These are phyloP conservation scores for Cettia cetti DNA, from an alignment of 2,113 vertebrate species.

Conservation along the genomic window DNA sequence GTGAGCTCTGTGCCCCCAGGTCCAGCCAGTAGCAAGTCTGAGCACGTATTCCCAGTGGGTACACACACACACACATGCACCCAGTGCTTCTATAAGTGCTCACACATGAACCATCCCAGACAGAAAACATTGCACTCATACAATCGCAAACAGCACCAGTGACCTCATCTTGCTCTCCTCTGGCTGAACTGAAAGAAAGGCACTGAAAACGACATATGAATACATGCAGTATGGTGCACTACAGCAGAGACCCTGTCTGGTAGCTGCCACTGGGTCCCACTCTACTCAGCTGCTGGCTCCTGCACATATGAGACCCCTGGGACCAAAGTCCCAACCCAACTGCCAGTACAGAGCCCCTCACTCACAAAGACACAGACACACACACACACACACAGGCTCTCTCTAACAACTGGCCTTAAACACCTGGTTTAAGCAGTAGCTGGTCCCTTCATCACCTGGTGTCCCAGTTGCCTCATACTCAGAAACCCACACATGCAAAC, in stretches of 20 bases:
- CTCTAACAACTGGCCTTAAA: neutral
- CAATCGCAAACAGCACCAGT: neutral
- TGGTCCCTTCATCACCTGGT: fast-evolving
- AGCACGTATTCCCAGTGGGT: neutral
- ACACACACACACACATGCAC: neutral
- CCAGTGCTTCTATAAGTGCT: neutral
- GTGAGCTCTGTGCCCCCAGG: neutral
- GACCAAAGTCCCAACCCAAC: neutral
- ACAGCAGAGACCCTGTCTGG: no score
- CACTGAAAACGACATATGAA: neutral
- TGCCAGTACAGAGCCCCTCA: neutral
- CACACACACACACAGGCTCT: neutral
- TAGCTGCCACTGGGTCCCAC: neutral
- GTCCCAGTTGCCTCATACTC: neutral
- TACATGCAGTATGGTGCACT: neutral
- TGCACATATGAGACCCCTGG: fast-evolving
- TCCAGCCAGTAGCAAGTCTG: neutral
- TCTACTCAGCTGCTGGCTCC: neutral
- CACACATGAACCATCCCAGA: neutral
- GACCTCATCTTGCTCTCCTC: neutral
- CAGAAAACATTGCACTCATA: neutral
- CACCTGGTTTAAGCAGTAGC: neutral
- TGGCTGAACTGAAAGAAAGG: neutral
- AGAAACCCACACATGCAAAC: neutral
- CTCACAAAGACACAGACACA: neutral